phyloP scores from a whole-genome alignment of 2,113 vertebrate species.

The Jacana jacana region DNA sequence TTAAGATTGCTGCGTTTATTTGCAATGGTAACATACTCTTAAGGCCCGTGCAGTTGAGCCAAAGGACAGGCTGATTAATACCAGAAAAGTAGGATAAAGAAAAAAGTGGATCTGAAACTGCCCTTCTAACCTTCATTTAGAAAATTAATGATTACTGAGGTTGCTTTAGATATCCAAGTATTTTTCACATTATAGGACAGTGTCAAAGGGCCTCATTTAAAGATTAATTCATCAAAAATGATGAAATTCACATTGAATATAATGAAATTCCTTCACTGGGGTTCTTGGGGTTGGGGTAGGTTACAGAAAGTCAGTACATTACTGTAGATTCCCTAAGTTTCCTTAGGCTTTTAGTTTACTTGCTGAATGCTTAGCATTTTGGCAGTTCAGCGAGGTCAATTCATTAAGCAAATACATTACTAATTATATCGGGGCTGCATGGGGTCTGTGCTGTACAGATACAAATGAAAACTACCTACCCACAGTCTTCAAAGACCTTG shows the following conservation, averaged over 20 bases:
- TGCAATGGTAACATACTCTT: background rate
- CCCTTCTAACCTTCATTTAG: background rate
- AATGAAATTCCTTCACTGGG: background rate
- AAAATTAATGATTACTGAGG: background rate
- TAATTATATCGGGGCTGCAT: background rate
- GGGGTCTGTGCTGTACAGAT: background rate
- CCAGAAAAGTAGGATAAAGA: background rate
- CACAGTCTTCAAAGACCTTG: background rate
- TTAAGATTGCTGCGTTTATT: background rate
- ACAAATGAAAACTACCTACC: background rate
- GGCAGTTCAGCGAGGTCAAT: background rate
- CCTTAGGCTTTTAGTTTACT: background rate
- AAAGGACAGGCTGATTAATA: constrained; percentile 7
- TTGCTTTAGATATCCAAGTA: background rate
- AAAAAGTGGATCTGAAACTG: background rate
- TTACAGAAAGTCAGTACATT: background rate
- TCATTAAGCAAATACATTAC: background rate
- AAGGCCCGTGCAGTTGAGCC: background rate
- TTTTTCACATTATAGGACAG: background rate
- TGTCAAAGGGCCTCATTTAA: background rate
- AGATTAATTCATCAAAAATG: background rate
- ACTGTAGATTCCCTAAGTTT: background rate
- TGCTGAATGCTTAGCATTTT: background rate
- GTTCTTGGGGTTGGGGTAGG: background rate
- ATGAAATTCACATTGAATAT: background rate